These are phyloP conservation scores for Spatula versicolor DNA, from an alignment of 2,797 vertebrate species.

Conservation along the genomic window DNA sequence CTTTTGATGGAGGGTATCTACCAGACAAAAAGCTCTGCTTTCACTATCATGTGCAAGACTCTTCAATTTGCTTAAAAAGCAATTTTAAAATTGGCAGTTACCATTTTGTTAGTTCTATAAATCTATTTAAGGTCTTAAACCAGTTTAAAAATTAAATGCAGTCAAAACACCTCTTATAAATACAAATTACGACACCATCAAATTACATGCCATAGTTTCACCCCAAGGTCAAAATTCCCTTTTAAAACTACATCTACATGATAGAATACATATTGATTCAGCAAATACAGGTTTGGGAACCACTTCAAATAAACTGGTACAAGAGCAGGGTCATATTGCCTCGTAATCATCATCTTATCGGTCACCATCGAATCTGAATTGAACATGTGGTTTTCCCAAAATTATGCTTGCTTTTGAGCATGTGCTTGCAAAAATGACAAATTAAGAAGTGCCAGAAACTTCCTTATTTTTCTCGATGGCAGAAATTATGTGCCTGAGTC, in stretches of 20 bases:
- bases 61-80: background rate
- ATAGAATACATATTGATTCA: background rate
- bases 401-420: background rate
- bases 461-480: background rate
- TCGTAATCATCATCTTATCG: background rate
- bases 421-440: background rate
- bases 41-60: background rate
- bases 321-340: background rate
- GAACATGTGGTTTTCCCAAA: background rate
- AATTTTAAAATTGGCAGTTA: background rate
- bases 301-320: background rate
- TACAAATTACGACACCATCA: background rate
- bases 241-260: background rate
- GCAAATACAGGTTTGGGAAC: background rate
- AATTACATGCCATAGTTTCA: background rate
- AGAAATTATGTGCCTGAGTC: background rate
- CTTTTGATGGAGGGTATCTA: background rate
- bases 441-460: background rate
- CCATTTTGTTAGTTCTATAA: background rate
- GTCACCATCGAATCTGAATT: background rate
- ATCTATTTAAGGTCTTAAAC: background rate
- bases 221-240: background rate
- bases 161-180: background rate
- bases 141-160: background rate
- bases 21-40: background rate